Evolutionary conservation across 1,140 invertebrate genomes (phyloP), one percentile per base, ranked within the genome.

Genomic region (Achatina immaculata): DNA sequence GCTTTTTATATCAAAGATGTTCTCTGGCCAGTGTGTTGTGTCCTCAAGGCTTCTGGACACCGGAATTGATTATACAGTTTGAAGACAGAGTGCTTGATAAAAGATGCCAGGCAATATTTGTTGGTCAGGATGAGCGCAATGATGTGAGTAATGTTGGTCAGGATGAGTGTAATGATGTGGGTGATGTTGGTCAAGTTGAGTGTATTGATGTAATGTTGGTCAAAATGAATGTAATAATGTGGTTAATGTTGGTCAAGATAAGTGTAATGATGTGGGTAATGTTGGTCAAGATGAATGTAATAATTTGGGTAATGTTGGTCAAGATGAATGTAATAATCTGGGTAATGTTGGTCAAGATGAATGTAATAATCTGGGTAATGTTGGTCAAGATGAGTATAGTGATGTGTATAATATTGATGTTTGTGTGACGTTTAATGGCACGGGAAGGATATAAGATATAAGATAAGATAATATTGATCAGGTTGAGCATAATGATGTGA

Each of bases 1-100:
- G n/a, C n/a, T n/a, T n/a, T 74, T 62, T 34, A 6, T 14, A 9
- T 0, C 93, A 96, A 83, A 93, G 94, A 86, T 97, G 96, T 91
- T 92, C 93, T 58, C 78, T 90, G 31, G 81, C 85, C 36, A 86
- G 84, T 80, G 83, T 90, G 1, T 69, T 84, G 9, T 45, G 83
- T 38, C 3, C 71, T 4, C 86, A 88, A 51, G 85, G 86, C 34
- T 89, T 84, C 48, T 90, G 89, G 89, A 75, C 87, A 16, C 88
- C 88, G 31, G 88, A 91, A 68, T 82, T 86, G n/a, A 85, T 83
- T 55, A 86, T 84, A 28, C 82, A 90, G 79, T 90, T 90, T 85
- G 86, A 89, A 73, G 88, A 90, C 68, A 66, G 86, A 43, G 85
- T 85, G 19, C 77, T 88, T n/a, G 88, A 89, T 42, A 83, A 86